These are phyloP conservation scores for Morus bassanus DNA, from an alignment of 2,797 vertebrate genomes.

Conservation along the genomic window DNA sequence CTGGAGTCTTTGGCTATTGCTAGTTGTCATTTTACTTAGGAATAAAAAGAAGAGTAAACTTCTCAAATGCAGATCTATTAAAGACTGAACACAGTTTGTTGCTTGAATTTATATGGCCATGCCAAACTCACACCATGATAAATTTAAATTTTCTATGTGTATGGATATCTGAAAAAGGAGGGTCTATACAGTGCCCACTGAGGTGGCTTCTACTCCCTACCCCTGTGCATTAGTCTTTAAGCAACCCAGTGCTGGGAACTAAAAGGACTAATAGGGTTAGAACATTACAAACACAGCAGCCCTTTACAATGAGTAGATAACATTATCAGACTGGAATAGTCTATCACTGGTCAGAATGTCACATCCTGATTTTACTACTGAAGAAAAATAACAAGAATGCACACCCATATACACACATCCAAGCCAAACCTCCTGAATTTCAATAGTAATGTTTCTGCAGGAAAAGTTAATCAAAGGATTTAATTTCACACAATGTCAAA, in stretches of 20 bases:
- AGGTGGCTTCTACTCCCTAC: not conserved
- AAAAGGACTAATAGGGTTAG: not conserved
- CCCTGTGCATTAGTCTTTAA: not conserved
- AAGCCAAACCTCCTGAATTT: not conserved
- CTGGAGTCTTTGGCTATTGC: not conserved
- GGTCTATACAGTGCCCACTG: not conserved
- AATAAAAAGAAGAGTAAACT: not conserved
- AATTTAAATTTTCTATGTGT: not conserved
- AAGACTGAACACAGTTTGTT: not conserved
- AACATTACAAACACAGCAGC: accelerated
- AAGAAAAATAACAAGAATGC: not conserved
- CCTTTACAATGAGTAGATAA: not conserved
- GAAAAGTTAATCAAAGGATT: conserved; percentile 1
- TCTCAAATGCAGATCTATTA: not conserved
- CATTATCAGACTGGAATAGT: not conserved
- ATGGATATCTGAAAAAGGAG: not conserved
- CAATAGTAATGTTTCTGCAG: not conserved
- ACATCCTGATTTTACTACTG: not conserved
- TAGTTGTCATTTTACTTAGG: not conserved
- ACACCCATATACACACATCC: not conserved
- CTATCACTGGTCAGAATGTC: not conserved
- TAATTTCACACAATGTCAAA: not conserved
- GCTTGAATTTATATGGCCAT: not conserved
- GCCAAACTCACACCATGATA: not conserved
- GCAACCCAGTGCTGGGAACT: not conserved